Conservation (phyloP, 1,140 invertebrate species). For the Atta texana region DNA sequence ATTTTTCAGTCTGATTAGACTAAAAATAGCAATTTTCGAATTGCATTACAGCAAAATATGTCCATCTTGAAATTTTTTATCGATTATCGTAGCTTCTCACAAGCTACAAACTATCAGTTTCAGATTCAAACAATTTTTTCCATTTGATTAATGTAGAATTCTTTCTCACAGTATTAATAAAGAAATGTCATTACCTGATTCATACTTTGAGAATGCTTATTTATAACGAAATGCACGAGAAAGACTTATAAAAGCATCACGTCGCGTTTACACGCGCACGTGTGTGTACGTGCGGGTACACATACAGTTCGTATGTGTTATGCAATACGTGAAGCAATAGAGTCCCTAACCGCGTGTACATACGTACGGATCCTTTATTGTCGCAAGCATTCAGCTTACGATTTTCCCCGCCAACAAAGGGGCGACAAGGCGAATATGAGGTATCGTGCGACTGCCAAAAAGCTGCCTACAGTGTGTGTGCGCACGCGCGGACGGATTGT, state of each 20-base stretch:
- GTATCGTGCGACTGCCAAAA: conserved; percentile 71
- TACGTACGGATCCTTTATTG: conserved; percentile 63
- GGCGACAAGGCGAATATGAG: conserved; percentile 65
- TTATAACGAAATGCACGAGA: not conserved
- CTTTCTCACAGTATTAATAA: not conserved
- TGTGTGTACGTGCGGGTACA: conserved; percentile 25
- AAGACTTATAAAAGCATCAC: conserved; percentile 15
- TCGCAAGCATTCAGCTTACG: conserved; percentile 68
- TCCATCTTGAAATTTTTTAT: no score
- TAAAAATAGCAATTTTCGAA: no score
- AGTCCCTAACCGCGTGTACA: conserved; percentile 46
- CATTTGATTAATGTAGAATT: no score
- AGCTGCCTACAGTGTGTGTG: conserved; percentile 50
- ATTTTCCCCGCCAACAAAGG: conserved; percentile 67
- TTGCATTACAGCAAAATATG: no score
- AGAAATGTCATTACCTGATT: not conserved
- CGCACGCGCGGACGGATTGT: no score
- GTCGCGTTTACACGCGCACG: not conserved
- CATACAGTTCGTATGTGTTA: conserved; percentile 23
- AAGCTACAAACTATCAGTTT: no score
- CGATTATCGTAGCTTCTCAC: no score
- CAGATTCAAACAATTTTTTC: no score
- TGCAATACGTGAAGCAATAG: conserved; percentile 55
- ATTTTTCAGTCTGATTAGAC: no score
- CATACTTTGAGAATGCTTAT: not conserved